phyloP scores from a whole-genome alignment of 2,113 vertebrate genomes.

The Cheirogaleus medius region DNA sequence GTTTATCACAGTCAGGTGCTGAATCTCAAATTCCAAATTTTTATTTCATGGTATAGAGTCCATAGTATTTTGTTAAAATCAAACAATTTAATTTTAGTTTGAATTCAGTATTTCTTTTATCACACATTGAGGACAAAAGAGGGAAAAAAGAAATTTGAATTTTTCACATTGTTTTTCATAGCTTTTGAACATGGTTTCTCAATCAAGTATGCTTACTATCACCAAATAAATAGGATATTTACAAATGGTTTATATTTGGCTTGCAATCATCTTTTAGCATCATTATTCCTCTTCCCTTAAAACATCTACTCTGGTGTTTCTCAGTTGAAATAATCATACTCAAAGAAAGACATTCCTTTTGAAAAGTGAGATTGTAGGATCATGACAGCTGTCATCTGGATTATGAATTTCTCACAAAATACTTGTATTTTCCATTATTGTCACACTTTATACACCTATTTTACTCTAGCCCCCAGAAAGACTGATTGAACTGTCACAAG shows the following conservation, averaged over 20 bases:
- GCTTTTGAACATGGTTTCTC: not conserved
- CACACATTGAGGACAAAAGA: not conserved
- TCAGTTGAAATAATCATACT: not conserved
- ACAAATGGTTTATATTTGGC: not conserved
- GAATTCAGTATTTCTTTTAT: not conserved
- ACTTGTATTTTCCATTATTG: constrained; percentile 24
- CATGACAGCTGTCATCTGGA: not conserved
- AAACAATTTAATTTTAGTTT: not conserved
- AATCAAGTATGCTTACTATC: not conserved
- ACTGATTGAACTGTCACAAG: not conserved
- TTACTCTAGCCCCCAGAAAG: not conserved
- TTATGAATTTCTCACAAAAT: not conserved
- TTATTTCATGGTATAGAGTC: not conserved
- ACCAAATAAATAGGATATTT: not conserved
- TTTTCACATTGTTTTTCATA: not conserved
- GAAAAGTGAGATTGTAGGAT: not conserved
- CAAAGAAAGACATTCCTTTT: not conserved
- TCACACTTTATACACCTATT: constrained; percentile 21
- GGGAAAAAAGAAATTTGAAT: not conserved
- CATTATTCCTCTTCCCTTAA: constrained; percentile 1
- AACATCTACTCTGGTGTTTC: not conserved
- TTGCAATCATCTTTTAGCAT: not conserved
- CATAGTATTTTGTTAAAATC: not conserved
- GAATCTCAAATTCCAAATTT: not conserved
- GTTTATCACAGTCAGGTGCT: not conserved